Evolutionary conservation across 2,797 vertebrate species (phyloP), one percentile per base, ranked within the genome.

Genomic region (Urophycis tenuis): DNA sequence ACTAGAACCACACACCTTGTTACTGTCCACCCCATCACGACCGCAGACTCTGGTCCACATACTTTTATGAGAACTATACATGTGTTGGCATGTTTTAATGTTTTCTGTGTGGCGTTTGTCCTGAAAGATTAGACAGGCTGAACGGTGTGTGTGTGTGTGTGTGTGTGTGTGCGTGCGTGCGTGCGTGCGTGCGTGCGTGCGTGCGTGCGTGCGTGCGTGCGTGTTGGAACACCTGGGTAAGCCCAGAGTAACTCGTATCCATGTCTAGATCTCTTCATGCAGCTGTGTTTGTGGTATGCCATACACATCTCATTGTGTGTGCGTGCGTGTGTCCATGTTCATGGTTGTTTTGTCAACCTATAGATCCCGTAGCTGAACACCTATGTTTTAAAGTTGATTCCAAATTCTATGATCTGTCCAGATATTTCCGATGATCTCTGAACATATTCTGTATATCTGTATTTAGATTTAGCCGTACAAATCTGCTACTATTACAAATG

Each of bases 1-100:
- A 72, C 8, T 19, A 34, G 35, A 34, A 33, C 33, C 67, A 30
- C 29, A 64, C 53, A 4, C n/a, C 39, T 10, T 49, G 17, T n/a
- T 60, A 25, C 10, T 25, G 19, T 45, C 36, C 8, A 9, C 30
- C 29, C 32, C 3, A 71, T 32, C 71, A 72, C 1, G 25, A n/a
- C 34, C 12, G 36, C 74, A 80, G 53, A 80, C 76, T 74, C 82
- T 71, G 79, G 7, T 73, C 75, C 41, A 39, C 25, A 69, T 30
- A 41, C 85, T 87, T 90, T 86, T 85, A 87, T 91, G 88, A 89
- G 86, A 89, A 82, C 77, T 72, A 72, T 80, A 88, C 85, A 80
- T 87, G 82, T 90, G 85, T 88, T 85, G 78, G 89, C 90, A 90
- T 90, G 92, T 87, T 79, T n/a, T 84, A 77, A 74, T 84, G 84